Percentiles rank a stretch among this genome's conserved stretches.
Conservation (phyloP, 2,113 vertebrate genomes). For the Vidua macroura region DNA sequence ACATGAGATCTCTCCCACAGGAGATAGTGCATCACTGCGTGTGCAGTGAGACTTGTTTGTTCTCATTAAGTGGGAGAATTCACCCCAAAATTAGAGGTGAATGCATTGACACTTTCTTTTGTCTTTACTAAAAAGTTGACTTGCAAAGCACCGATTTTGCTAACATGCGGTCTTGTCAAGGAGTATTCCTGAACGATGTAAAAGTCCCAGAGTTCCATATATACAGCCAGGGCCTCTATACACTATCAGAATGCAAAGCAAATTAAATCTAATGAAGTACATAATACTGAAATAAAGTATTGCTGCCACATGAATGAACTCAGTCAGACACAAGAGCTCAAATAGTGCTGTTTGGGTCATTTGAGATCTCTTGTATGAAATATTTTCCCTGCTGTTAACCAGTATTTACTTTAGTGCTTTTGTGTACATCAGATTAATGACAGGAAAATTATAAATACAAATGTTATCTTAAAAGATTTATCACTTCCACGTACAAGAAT, state of each 20-base stretch:
- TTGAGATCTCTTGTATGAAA: neutral
- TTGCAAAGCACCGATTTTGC: neutral
- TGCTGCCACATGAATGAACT: neutral
- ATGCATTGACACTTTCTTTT: neutral
- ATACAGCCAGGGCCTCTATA: neutral
- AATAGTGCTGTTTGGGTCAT: neutral
- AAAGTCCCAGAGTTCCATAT: neutral
- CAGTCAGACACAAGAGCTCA: neutral
- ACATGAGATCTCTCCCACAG: rapidly evolving
- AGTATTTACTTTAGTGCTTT: neutral
- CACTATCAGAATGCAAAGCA: neutral
- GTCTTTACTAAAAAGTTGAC: neutral
- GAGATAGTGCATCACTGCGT: neutral
- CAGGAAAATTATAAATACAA: neutral
- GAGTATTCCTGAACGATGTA: neutral
- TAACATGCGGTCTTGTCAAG: neutral
- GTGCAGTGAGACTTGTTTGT: neutral
- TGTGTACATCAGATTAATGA: neutral
- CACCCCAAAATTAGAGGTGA: neutral
- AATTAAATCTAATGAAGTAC: neutral
- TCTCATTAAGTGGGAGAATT: neutral
- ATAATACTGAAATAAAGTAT: neutral
- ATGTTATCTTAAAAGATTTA: conserved; percentile 31
- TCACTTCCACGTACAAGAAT: neutral
- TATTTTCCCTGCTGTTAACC: neutral